Percentiles rank a stretch among this genome's conserved stretches.
phyloP scores from a whole-genome alignment of 2,797 vertebrate genomes.

The Acanthurus tractus region DNA sequence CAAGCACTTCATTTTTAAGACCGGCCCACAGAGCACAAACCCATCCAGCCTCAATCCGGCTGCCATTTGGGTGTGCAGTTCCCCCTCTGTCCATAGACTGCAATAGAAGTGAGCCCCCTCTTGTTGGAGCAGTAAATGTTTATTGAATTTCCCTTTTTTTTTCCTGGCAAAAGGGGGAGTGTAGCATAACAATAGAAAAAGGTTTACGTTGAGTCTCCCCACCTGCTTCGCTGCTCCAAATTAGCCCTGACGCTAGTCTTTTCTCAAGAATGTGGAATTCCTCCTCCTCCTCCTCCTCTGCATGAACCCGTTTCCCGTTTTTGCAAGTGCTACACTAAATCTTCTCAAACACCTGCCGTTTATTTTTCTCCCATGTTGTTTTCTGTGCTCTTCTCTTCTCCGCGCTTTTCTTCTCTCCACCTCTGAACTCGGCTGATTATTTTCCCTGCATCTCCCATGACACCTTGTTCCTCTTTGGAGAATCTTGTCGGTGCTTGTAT shows the following conservation, averaged over 20 bases:
- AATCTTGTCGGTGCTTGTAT: slow-evolving; percentile 77
- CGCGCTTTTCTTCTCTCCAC: slow-evolving; percentile 57
- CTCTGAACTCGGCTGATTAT: slow-evolving; percentile 69
- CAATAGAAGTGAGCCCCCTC: slow-evolving; percentile 44
- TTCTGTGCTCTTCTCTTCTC: slow-evolving; percentile 54
- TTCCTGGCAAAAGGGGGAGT: slow-evolving; percentile 59
- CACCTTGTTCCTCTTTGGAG: slow-evolving; percentile 76
- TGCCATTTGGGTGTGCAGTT: slow-evolving; percentile 40
- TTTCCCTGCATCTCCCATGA: slow-evolving; percentile 75
- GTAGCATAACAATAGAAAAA: slow-evolving; percentile 71
- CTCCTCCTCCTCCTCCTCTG: slow-evolving; percentile 56
- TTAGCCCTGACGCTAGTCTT: slow-evolving; percentile 62
- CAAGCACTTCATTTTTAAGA: slow-evolving; percentile 78
- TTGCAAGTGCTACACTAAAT: slow-evolving; percentile 79
- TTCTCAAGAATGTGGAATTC: slow-evolving; percentile 78
- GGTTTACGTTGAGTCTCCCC: slow-evolving; percentile 65
- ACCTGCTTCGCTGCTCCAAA: slow-evolving; percentile 56
- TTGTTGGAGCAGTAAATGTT: slow-evolving; percentile 67
- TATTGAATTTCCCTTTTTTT: slow-evolving; percentile 75
- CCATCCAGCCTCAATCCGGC: slow-evolving; percentile 40
- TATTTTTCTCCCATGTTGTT: slow-evolving; percentile 77
- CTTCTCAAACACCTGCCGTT: slow-evolving; percentile 83
- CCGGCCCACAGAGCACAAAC: slow-evolving; percentile 45
- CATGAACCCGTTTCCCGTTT: slow-evolving; percentile 69
- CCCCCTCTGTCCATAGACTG: slow-evolving; percentile 25